Evolutionary conservation across 2,797 vertebrate species (phyloP).

Genomic region (Manis javanica): DNA sequence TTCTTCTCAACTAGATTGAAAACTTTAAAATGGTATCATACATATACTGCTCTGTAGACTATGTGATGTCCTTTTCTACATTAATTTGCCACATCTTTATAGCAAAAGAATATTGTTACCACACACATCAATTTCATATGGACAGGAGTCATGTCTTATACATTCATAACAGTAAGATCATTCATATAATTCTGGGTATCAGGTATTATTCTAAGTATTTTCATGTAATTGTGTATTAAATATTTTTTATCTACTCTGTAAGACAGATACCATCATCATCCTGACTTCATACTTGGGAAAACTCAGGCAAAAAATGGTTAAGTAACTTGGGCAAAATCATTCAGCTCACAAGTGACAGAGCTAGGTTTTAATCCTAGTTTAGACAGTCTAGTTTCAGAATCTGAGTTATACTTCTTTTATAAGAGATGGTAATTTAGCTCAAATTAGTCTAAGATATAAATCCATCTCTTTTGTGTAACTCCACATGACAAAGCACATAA

Average conservation of each 20-base stretch:
- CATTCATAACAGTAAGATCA: neutral
- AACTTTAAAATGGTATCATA: neutral
- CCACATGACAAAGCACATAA: neutral
- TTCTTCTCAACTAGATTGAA: neutral
- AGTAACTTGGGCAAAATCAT: neutral
- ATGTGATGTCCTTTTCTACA: neutral
- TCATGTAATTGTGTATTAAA: neutral
- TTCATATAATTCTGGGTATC: neutral
- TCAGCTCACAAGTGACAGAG: neutral
- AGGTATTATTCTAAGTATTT: neutral
- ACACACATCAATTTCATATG: neutral
- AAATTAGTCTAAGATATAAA: neutral
- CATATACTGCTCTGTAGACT: neutral
- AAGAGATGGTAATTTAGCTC: neutral
- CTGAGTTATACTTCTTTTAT: neutral
- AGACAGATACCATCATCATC: neutral
- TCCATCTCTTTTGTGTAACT: neutral
- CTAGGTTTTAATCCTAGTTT: neutral
- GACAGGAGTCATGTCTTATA: neutral
- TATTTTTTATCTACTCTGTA: neutral
- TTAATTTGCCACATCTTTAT: neutral
- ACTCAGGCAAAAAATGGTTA: neutral
- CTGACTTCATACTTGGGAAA: neutral
- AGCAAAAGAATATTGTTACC: neutral
- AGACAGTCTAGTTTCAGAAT: neutral